Percentiles rank a stretch among this genome's conserved stretches.
These are phyloP conservation scores for Cecropterus lyciades DNA, from an alignment of 1,140 invertebrate species.

Conservation along the genomic window DNA sequence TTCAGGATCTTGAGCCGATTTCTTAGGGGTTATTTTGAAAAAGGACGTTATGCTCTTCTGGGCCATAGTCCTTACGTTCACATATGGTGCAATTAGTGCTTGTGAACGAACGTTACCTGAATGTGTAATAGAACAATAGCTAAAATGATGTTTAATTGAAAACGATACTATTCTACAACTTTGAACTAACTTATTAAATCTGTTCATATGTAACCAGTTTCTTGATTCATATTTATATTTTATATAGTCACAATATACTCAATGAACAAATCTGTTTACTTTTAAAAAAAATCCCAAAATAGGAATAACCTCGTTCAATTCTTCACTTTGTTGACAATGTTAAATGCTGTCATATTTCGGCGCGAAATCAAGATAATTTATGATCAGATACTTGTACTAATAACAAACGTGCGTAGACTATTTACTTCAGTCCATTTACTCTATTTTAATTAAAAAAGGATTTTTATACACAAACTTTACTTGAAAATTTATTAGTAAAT, in stretches of 20 bases:
- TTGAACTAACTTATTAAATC: neutral
- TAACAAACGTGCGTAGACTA: too few species aligned
- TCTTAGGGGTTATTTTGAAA: slow-evolving; percentile 67
- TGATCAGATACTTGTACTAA: too few species aligned
- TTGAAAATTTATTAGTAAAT: too few species aligned
- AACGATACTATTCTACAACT: slow-evolving; percentile 17
- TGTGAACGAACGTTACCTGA: neutral
- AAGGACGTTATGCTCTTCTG: slow-evolving; percentile 76
- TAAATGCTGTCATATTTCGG: slow-evolving; percentile 22
- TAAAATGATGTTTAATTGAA: slow-evolving; percentile 3
- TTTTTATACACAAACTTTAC: too few species aligned
- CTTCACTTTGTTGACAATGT: slow-evolving; percentile 23
- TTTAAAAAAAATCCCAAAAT: neutral
- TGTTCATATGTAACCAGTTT: slow-evolving; percentile 6
- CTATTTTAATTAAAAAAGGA: too few species aligned
- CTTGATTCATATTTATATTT: neutral
- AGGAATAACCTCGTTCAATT: neutral
- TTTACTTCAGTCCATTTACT: too few species aligned
- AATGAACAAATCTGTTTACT: neutral
- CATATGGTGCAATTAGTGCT: neutral
- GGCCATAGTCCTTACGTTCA: slow-evolving; percentile 56
- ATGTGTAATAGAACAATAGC: neutral
- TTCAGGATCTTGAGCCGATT: slow-evolving; percentile 42
- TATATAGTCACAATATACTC: neutral
- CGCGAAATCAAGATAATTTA: slow-evolving; percentile 18